Percentiles rank a stretch among this genome's conserved stretches.
Evolutionary conservation across 2,113 vertebrate species (phyloP).

Genomic region (Okapia johnstoni): DNA sequence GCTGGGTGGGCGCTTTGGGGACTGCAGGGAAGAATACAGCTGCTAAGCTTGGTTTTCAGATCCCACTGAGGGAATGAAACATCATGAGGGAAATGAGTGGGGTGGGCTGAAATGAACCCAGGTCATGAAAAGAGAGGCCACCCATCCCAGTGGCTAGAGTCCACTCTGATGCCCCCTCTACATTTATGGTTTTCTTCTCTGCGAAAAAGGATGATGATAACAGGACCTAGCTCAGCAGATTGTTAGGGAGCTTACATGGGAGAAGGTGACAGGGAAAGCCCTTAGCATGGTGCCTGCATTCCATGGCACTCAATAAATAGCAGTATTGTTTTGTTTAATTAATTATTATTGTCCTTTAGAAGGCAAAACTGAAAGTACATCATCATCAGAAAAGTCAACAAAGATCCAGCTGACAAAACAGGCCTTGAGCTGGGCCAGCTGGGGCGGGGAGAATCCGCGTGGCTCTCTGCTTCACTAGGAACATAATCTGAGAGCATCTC

Average conservation of each 20-base stretch:
- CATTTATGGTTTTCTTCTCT: neutral
- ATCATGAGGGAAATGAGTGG: accelerated
- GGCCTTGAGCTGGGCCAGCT: neutral
- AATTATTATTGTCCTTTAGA: slow-evolving; percentile 14
- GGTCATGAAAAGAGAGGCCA: neutral
- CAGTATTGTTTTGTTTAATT: neutral
- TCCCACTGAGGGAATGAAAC: neutral
- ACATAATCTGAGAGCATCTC: too few relatives aligned
- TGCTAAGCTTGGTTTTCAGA: neutral
- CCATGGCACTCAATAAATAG: neutral
- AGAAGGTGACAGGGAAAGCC: neutral
- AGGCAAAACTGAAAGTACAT: neutral
- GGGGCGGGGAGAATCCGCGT: accelerated
- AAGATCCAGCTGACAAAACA: slow-evolving; percentile 36
- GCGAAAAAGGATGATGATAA: neutral
- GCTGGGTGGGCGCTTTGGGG: neutral
- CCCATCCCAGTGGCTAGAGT: accelerated
- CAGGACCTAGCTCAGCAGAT: neutral
- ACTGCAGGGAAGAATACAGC: neutral
- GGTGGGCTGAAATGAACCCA: neutral
- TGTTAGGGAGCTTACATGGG: neutral
- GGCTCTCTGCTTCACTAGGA: neutral
- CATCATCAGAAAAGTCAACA: neutral
- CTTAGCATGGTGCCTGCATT: neutral
- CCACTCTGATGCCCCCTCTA: neutral